Evolutionary conservation across 2,888 invertebrate genomes (phyloP).

Genomic region (Macaria liturata): DNA sequence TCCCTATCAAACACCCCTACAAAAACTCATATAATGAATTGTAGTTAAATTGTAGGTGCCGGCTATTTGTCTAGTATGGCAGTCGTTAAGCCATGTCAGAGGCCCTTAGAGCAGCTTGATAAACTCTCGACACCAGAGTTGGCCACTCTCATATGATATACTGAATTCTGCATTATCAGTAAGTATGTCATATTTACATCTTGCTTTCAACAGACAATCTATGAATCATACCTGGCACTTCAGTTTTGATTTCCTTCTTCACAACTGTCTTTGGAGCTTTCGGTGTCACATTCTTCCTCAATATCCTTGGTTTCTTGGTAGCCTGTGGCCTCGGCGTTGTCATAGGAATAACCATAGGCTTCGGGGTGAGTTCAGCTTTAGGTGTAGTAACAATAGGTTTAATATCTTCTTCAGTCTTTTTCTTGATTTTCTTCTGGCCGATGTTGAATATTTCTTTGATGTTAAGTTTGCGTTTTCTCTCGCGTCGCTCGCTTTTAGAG

Average conservation of each 20-base stretch:
- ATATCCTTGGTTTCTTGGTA: constrained; percentile 56
- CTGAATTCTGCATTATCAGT: too few relatives aligned
- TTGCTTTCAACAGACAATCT: too few relatives aligned
- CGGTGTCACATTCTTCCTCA: constrained; percentile 34
- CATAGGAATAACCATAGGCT: constrained; percentile 27
- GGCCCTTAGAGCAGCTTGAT: too few relatives aligned
- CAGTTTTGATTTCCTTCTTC: constrained; percentile 46
- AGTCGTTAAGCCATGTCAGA: too few relatives aligned
- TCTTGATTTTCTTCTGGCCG: constrained; percentile 72
- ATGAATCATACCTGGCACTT: constrained; percentile 53
- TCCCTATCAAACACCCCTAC: too few relatives aligned
- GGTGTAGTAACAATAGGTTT: constrained; percentile 19
- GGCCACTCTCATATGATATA: too few relatives aligned
- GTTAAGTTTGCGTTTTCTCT: constrained; percentile 87
- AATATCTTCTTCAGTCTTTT: constrained; percentile 42
- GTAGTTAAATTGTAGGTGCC: too few relatives aligned
- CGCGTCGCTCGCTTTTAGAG: constrained; percentile 87
- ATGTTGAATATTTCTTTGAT: constrained; percentile 87
- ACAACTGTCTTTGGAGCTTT: constrained; percentile 26
- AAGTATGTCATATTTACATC: too few relatives aligned
- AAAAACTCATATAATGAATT: too few relatives aligned
- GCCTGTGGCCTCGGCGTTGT: constrained; percentile 31
- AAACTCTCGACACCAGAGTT: too few relatives aligned
- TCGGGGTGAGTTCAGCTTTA: not conserved
- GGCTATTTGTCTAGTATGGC: too few relatives aligned